Conservation (phyloP, 2,113 vertebrate species). For the Fulmarus glacialis region DNA sequence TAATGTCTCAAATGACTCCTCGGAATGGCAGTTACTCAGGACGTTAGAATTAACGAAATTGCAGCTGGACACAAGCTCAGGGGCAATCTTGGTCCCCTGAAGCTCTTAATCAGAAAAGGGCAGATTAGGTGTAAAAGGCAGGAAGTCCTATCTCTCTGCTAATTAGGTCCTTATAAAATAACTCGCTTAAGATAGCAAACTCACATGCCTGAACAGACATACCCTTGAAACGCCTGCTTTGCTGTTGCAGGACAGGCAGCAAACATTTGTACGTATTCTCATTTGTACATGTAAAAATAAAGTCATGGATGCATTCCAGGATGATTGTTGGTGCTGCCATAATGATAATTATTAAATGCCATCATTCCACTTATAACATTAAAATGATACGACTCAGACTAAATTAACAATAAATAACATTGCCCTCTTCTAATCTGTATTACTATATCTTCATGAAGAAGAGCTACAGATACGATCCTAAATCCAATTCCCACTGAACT, state of each 20-base stretch:
- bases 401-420: not conserved
- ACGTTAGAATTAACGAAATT: rapidly evolving
- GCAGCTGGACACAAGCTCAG: not conserved
- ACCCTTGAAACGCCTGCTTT: not conserved
- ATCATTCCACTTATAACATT: not conserved
- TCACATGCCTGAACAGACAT: not conserved
- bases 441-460: not conserved
- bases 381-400: not conserved
- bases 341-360: not conserved
- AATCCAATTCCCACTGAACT: not conserved
- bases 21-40: not conserved
- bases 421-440: not conserved
- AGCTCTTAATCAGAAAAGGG: not conserved
- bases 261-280: not conserved
- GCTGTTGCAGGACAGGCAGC: not conserved
- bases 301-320: not conserved
- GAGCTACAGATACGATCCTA: not conserved
- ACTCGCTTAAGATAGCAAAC: not conserved
- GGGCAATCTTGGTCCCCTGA: not conserved
- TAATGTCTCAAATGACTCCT: not conserved
- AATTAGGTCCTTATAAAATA: not conserved
- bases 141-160: not conserved
- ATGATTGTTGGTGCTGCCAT: not conserved
- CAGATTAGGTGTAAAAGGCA: not conserved
- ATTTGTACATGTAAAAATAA: not conserved